Evolutionary conservation across 2,888 invertebrate species (phyloP).

Genomic region (Tetramorium bicarinatum): DNA sequence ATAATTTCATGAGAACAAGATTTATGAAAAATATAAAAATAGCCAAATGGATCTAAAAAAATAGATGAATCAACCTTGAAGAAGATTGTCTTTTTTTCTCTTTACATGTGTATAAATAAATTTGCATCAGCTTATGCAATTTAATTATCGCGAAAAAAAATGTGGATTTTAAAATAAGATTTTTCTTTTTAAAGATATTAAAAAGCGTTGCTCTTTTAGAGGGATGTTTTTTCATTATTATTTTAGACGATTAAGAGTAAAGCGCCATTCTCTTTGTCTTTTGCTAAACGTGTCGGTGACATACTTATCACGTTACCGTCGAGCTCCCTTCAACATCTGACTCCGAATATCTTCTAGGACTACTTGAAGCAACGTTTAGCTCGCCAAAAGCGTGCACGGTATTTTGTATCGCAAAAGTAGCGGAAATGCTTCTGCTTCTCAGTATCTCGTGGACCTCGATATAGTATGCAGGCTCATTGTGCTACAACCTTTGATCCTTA

Average conservation of each 20-base stretch:
- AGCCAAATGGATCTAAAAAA: neutral
- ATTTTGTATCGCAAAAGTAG: conserved; percentile 16
- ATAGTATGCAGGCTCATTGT: neutral
- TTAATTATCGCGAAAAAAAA: neutral
- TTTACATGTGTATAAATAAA: neutral
- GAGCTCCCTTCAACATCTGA: neutral
- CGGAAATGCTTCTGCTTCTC: neutral
- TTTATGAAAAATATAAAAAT: neutral
- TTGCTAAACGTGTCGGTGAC: neutral
- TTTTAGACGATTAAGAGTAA: neutral
- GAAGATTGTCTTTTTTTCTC: neutral
- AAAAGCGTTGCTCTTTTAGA: neutral
- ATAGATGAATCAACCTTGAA: neutral
- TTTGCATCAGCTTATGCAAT: neutral
- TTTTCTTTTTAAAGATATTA: too few species aligned
- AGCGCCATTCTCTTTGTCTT: neutral
- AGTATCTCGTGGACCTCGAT: neutral
- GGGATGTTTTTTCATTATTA: neutral
- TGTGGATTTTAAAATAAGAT: neutral
- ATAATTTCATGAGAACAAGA: neutral
- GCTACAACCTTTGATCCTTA: neutral
- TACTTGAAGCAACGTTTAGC: conserved; percentile 10
- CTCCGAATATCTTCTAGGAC: neutral
- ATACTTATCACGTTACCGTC: neutral
- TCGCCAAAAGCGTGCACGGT: neutral